Evolutionary conservation across 2,797 vertebrate species (phyloP), one percentile per base, ranked within the genome.

Genomic region (Hipposideros larvatus): DNA sequence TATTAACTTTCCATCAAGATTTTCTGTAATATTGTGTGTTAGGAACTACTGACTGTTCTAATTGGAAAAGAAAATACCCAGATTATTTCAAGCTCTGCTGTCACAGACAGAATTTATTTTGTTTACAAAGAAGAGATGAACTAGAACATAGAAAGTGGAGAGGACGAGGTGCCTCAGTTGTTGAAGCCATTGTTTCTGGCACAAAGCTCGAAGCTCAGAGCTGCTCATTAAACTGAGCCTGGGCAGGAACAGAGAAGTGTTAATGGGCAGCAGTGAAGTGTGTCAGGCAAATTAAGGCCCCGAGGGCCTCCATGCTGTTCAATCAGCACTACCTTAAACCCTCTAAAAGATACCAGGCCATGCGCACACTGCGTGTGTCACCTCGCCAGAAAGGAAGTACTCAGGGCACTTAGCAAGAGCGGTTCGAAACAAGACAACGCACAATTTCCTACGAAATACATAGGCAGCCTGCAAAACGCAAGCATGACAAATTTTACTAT

Each of bases 141-240:
- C 89, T 89, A 71, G n/a, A 94, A 78, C 84, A 34, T 65, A 87
- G 95, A 98, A 96, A 96, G 73, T 4, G 31, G 57, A 51, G 59
- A 18, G 79, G 61, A n/a, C 37, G 93, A 94, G 97, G 94, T 94
- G 87, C 61, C 96, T 96, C 61, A 31, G 86, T 90, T 95, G 97
- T 59, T 87, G 96, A 87, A 98, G 87, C 97, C 96, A 92, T 95
- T 98, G 95, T 98, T 98, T 97, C 97, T 92, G 96, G 83, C 66
- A 83, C 61, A 95, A 95, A 98, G 94, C 98, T 98, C 97, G 94
- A 96, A 96, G 98, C 98, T 98, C 98, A 97, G 98, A 98, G 97
- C 98, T 96, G 98, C 99, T 99, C 99, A 99, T 99, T 99, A 99
- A 99, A 98, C 92, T 87, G 93, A 98, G 98, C 98, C 99, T 98